Conservation (phyloP, 2,797 vertebrate genomes). For the Notolepis coatsorum region DNA sequence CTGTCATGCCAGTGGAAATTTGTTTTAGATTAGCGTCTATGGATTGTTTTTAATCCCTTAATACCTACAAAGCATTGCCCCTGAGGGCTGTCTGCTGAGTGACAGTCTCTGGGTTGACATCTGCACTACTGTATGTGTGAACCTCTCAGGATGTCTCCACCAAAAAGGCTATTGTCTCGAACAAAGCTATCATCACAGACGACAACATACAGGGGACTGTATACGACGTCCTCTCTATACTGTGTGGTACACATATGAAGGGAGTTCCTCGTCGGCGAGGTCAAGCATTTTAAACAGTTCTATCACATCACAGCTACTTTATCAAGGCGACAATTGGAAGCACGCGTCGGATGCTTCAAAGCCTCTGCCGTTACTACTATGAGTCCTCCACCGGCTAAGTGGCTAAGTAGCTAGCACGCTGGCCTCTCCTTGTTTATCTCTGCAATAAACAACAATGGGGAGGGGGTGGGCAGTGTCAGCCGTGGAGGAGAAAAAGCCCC, state of each 20-base stretch:
- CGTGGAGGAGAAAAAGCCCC: slow-evolving; percentile 79
- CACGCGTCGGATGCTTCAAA: slow-evolving; percentile 44
- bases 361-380: slow-evolving; percentile 7
- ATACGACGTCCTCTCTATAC: slow-evolving; percentile 5
- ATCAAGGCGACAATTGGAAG: slow-evolving; percentile 55
- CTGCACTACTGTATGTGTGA: slow-evolving; percentile 34
- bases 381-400: slow-evolving; percentile 7
- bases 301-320: slow-evolving; percentile 15
- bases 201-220: too few species aligned
- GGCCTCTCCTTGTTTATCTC: slow-evolving; percentile 57
- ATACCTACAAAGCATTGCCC: slow-evolving; percentile 53
- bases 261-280: slow-evolving; percentile 28
- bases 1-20: slow-evolving; percentile 28
- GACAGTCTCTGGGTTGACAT: slow-evolving; percentile 42
- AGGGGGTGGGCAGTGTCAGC: slow-evolving; percentile 58
- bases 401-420: slow-evolving; percentile 39
- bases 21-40: slow-evolving; percentile 32
- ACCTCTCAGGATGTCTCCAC: slow-evolving; percentile 32
- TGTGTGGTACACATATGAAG: slow-evolving; percentile 21
- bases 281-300: slow-evolving; percentile 46
- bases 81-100: slow-evolving; percentile 46
- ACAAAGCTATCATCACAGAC: slow-evolving; percentile 13
- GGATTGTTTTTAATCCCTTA: slow-evolving; percentile 39
- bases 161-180: slow-evolving; percentile 25
- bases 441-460: slow-evolving; percentile 24